Conservation (phyloP, 1,140 invertebrate genomes). For the Forficula auricularia region DNA sequence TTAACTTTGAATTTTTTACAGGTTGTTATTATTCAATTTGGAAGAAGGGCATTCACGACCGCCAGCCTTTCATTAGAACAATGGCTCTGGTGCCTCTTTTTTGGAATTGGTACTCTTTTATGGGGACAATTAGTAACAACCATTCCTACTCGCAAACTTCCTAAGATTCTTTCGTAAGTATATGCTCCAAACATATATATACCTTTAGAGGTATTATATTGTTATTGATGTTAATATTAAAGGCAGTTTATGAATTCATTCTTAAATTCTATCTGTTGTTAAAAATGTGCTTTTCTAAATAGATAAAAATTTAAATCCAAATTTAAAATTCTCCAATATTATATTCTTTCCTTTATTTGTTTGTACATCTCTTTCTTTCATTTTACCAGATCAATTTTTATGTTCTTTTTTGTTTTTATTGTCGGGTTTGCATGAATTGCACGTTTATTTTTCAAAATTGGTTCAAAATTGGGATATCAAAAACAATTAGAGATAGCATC, state of each 20-base stretch:
- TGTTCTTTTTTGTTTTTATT: slow-evolving; percentile 5
- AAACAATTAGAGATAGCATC: not conserved
- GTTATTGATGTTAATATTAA: no score
- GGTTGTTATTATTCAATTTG: slow-evolving; percentile 93
- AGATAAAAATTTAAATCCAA: no score
- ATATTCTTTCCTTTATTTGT: no score
- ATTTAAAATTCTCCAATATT: not conserved
- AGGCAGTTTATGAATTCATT: not conserved
- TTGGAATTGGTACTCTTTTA: slow-evolving; percentile 84
- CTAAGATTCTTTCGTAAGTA: slow-evolving; percentile 82
- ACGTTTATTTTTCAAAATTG: slow-evolving; percentile 1
- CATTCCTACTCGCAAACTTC: slow-evolving; percentile 86
- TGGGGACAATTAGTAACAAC: slow-evolving; percentile 97
- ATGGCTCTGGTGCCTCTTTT: slow-evolving; percentile 98
- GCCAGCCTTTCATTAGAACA: slow-evolving; percentile 76
- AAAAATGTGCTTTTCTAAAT: slow-evolving; percentile 6
- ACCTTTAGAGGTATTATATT: no score
- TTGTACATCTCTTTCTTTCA: no score
- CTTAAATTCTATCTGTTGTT: slow-evolving; percentile 8
- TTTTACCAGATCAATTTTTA: no score
- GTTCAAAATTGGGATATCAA: slow-evolving; percentile 3
- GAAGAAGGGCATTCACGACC: slow-evolving; percentile 91
- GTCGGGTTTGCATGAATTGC: no score
- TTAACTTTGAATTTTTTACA: no score
- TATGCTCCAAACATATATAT: no score